Percentiles rank a stretch among this genome's conserved stretches.
These are phyloP conservation scores for Hydraecia micacea DNA, from an alignment of 2,888 invertebrate genomes.

Conservation along the genomic window DNA sequence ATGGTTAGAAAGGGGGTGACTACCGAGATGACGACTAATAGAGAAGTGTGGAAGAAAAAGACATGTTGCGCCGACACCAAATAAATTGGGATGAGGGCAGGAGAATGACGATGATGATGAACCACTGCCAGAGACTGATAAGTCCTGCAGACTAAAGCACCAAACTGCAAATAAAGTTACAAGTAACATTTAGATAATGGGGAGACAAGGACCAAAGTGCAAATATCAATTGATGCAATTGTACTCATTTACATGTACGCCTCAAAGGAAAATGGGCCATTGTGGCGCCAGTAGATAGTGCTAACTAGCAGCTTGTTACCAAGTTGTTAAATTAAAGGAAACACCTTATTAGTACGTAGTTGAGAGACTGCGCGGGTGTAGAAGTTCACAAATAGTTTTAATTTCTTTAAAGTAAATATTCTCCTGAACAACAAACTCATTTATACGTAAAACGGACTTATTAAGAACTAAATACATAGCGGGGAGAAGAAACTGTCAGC, in stretches of 20 bases:
- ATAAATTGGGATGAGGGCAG: too few relatives aligned
- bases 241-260: constrained; percentile 21
- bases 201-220: not conserved
- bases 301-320: constrained; percentile 12
- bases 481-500: constrained; percentile 20
- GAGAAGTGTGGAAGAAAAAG: too few relatives aligned
- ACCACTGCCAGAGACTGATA: not conserved
- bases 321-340: constrained; percentile 17
- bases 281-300: not conserved
- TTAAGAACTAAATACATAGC: constrained; percentile 12
- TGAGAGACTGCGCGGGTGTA: not conserved
- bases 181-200: not conserved
- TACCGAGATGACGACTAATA: too few relatives aligned
- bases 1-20: too few relatives aligned
- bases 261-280: constrained; percentile 28
- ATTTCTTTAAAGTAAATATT: constrained; percentile 22
- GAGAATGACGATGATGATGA: too few relatives aligned
- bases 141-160: not conserved
- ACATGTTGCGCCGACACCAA: too few relatives aligned
- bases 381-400: constrained; percentile 26
- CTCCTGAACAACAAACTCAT: constrained; percentile 9
- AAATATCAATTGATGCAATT: constrained; percentile 25
- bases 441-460: constrained; percentile 30
- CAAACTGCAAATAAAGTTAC: not conserved
- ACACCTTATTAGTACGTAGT: not conserved